Conservation (phyloP, 2,113 vertebrate genomes). For the Aegithalos caudatus region DNA sequence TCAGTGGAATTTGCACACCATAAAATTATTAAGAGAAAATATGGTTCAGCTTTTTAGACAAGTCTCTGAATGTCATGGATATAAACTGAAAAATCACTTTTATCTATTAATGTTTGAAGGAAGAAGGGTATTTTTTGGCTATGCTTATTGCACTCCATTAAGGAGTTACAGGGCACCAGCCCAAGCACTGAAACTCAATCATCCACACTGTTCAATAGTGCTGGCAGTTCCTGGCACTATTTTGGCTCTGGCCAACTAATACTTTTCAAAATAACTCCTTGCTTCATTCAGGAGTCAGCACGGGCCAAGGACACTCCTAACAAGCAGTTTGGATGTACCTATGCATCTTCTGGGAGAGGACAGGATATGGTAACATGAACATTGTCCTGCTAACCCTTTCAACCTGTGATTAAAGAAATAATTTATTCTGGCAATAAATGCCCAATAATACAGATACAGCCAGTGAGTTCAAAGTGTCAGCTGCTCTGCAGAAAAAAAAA, state of each 20-base stretch:
- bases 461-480: background rate
- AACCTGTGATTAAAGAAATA: background rate
- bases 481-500: background rate
- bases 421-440: background rate
- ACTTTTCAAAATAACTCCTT: background rate
- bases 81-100: background rate
- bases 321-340: background rate
- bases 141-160: background rate
- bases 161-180: background rate
- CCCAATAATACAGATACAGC: background rate
- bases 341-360: background rate
- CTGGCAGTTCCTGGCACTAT: background rate
- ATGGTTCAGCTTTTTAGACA: background rate
- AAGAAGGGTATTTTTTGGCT: background rate
- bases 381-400: background rate
- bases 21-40: constrained; percentile 25
- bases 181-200: background rate
- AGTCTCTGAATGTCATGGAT: background rate
- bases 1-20: background rate
- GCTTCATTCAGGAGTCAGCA: background rate
- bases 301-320: background rate
- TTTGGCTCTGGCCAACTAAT: background rate
- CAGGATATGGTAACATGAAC: background rate
- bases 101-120: background rate
- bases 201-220: background rate